Evolutionary conservation across 2,888 invertebrate genomes (phyloP).

Genomic region (Hoplodrina blanda): DNA sequence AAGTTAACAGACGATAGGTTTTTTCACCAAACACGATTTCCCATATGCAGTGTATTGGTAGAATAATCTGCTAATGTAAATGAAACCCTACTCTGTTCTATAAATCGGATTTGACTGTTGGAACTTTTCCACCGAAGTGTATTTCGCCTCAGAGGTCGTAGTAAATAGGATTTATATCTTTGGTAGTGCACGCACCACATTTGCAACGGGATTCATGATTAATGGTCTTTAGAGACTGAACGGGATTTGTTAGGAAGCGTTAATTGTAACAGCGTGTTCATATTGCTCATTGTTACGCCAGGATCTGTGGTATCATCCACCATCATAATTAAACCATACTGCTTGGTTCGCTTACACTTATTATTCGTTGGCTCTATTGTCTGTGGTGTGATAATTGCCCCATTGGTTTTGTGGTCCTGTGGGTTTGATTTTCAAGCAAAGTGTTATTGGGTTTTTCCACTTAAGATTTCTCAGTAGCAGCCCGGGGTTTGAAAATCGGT

Average conservation of each 20-base stretch:
- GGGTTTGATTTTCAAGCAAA: neutral
- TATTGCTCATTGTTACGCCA: slow-evolving; percentile 20
- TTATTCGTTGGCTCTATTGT: slow-evolving; percentile 3
- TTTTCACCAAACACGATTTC: slow-evolving; percentile 24
- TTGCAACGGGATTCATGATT: slow-evolving; percentile 40
- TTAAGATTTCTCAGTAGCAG: neutral
- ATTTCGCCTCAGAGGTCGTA: slow-evolving; percentile 41
- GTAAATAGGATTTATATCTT: slow-evolving; percentile 58
- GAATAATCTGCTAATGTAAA: slow-evolving; percentile 57
- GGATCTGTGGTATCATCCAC: slow-evolving; percentile 12
- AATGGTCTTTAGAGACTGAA: slow-evolving; percentile 34
- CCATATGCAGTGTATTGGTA: slow-evolving; percentile 40
- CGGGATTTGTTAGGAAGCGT: slow-evolving; percentile 26
- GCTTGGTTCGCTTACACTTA: slow-evolving; percentile 12
- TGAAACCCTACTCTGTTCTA: slow-evolving; percentile 47
- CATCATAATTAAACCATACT: slow-evolving; percentile 24
- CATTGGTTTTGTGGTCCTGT: too few species aligned
- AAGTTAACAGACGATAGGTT: slow-evolving; percentile 10
- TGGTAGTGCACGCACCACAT: slow-evolving; percentile 46
- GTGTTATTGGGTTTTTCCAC: neutral
- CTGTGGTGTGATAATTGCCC: neutral
- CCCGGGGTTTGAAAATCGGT: too few species aligned
- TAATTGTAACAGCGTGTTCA: slow-evolving; percentile 36
- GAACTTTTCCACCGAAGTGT: slow-evolving; percentile 51
- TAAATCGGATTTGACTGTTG: slow-evolving; percentile 51